Evolutionary conservation across 2,113 vertebrate genomes (phyloP), one percentile per base, ranked within the genome.

Genomic region (Pogona vitticeps): DNA sequence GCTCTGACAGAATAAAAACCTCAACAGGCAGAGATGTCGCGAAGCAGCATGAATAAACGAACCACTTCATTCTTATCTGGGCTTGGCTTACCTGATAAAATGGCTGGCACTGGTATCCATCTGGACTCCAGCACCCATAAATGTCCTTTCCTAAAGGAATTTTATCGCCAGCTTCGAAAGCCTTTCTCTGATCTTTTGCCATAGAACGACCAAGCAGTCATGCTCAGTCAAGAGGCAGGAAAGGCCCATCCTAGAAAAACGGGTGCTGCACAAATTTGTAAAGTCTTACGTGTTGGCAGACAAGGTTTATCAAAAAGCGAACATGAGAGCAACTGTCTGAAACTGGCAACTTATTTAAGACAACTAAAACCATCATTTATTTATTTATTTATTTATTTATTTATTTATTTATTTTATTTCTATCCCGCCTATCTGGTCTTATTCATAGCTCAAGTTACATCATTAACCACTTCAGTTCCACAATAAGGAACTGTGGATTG

Each of bases 161-260:
- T 52, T 85, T 84, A 8, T n/a, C 63, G 72, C 76, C 9, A 76
- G 52, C 38, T 61, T 4, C 90, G 46, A 90, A 68, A 0, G 4
- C 17, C 26, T 65, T 28, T 28, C 78, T 89, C 90, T 90, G 89
- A 79, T 84, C 89, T 84, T 77, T 58, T 78, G 72, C 52, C 80
- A 42, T 6, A 83, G 72, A 31, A 38, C 6, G 26, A 31, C 84
- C 58, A 85, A 75, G 61, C 78, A 77, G 9, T 73, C 80, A n/a
- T 33, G 76, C 80, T 80, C 77, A 85, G 56, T 20, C 42, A 82
- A 78, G 61, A 12, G 31, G 18, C 67, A 70, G 46, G 58, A 75
- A 90, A 65, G 2, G 0, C 13, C 56, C 13, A 2, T 77, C 23
- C 20, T 12, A 46, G 28, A 14, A 0, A 81, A 81, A 12, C 71